A percentile compares a stretch with the other conserved stretches of the same genome.
These are phyloP conservation scores for Equus przewalskii DNA, from an alignment of 2,113 vertebrate species.

Conservation along the genomic window DNA sequence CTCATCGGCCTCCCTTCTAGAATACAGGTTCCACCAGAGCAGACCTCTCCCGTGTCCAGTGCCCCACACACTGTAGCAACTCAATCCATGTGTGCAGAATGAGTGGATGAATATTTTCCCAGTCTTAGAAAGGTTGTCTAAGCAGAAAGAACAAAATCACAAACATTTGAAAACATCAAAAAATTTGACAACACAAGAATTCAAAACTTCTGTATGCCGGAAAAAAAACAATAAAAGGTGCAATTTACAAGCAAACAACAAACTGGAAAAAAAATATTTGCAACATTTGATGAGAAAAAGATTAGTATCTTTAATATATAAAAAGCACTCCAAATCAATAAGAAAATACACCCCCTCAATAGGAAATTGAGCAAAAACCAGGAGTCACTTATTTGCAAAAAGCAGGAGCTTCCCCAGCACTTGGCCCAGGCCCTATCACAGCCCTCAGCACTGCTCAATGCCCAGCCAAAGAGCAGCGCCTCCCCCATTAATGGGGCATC, in stretches of 20 bases:
- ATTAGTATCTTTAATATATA: not conserved
- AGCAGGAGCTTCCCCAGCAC: not conserved
- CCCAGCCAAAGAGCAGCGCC: not conserved
- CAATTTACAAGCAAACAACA: slow-evolving; percentile 10
- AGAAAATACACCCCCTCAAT: not conserved
- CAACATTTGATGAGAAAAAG: not conserved
- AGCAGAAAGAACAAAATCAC: slow-evolving; percentile 18
- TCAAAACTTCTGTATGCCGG: not conserved
- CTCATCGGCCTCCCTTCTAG: not conserved
- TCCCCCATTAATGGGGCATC: not conserved
- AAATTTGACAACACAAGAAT: not conserved
- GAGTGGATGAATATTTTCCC: not conserved
- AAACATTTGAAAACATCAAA: not conserved
- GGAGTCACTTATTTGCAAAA: not conserved
- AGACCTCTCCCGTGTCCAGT: too few species aligned
- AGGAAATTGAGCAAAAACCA: not conserved
- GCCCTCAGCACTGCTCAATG: not conserved
- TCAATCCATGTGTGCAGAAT: not conserved
- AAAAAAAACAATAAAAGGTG: not conserved
- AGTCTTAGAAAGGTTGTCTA: not conserved
- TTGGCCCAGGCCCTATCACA: not conserved
- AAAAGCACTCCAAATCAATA: not conserved
- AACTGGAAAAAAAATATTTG: not conserved
- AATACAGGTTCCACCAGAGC: not conserved
- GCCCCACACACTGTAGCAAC: not conserved